Base-by-base conservation (phyloP, 1,140 invertebrate genomes). In the Sycophaga agraensis region DNA sequence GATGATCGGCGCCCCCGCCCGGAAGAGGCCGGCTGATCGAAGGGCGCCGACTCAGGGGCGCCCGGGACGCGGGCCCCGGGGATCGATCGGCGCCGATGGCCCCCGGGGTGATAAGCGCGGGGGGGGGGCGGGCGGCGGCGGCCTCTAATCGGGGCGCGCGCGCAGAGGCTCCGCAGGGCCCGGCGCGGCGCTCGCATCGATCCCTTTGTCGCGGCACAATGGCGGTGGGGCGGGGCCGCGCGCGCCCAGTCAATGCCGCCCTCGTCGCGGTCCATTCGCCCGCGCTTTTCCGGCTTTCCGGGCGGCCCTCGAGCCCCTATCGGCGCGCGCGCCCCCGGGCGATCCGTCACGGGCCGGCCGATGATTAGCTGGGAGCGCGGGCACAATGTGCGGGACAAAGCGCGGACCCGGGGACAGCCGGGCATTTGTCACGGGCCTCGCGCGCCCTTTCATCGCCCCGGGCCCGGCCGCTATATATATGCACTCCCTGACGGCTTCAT, bases 401-500 rank as follows among this genome's bases (percentile, higher is more conserved):
- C 26, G 7, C 26, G 28, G 35, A 40, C 35, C 28, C 35, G 58
- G 48, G 58, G 49, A 45, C 49, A 69, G 64, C 51, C 51, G 67
- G 24, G 53, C 65, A 79, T 80, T 79, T 68, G 75, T 75, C 72
- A 77, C 68, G 73, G 68, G 58, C 64, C 59, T 51, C 59, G 59
- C 62, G 45, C 63, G 28, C 28, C 5, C 28, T 4, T 11, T 4
- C 28, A 11, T n/a, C 28, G 28, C 28, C 5, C 28, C 28, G 11
- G 5, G 28, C 28, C 28, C 5, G 5, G 28, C 28, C 28, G 28
- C 28, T n/a, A n/a, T n/a, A n/a, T n/a, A n/a, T n/a, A n/a, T n/a
- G n/a, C n/a, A n/a, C 70, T 68, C 60, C 63, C 68, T 77, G 73
- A 78, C 77, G 75, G 78, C 75, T 80, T 77, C 71, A 80, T 80